A percentile compares a stretch with the other conserved stretches of the same genome.
Conservation (phyloP, 30 jellyfish, hydroid and myxozoan species). For the Aurelia aurita complex sp. Pacific region DNA sequence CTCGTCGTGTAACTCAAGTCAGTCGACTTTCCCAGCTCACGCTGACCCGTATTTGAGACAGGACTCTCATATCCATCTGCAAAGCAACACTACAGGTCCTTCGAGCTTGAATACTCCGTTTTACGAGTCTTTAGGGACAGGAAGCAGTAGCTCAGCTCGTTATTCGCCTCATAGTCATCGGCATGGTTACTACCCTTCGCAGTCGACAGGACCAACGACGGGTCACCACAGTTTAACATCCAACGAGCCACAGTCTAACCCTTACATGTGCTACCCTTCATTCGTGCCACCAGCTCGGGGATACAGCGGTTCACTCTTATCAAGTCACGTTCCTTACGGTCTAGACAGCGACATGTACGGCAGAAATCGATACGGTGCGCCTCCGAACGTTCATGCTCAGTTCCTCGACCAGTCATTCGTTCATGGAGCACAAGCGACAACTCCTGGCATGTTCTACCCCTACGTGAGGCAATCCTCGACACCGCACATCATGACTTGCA, state of each 20-base stretch:
- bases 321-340: constrained; percentile 84
- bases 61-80: constrained; percentile 86
- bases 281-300: constrained; percentile 96
- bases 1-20: constrained; percentile 87
- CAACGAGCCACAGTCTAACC: constrained; percentile 84
- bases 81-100: constrained; percentile 71
- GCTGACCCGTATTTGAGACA: constrained; percentile 87
- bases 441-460: constrained; percentile 95
- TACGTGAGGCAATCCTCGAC: constrained; percentile 92
- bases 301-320: constrained; percentile 64
- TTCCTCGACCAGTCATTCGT: constrained; percentile 86
- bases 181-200: constrained; percentile 82
- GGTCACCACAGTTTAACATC: constrained; percentile 79
- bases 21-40: constrained; percentile 84
- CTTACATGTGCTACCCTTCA: constrained; percentile 90
- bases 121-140: constrained; percentile 76
- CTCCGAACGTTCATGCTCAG: constrained; percentile 91
- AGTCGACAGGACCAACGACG: constrained; percentile 72
- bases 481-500: constrained; percentile 91
- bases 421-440: constrained; percentile 82
- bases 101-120: constrained; percentile 74
- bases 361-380: constrained; percentile 90
- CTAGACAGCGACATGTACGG: constrained; percentile 83
- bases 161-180: constrained; percentile 94
- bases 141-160: constrained; percentile 79